Evolutionary conservation across 2,888 invertebrate genomes (phyloP).

Genomic region (Netelia melanura): DNA sequence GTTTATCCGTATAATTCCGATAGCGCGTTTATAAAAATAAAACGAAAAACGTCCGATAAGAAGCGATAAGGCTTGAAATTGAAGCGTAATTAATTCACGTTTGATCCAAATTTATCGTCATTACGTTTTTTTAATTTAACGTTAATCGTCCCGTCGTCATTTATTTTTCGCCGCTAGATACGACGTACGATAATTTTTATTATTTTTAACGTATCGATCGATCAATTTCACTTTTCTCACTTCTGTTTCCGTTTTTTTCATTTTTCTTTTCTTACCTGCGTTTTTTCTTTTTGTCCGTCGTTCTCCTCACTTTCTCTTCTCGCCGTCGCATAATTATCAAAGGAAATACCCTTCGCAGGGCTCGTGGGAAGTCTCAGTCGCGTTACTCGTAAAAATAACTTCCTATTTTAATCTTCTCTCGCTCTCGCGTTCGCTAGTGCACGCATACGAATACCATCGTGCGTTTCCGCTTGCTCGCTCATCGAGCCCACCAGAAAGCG

Average conservation of each 20-base stretch:
- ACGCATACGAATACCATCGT: conserved; percentile 27
- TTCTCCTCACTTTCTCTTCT: not conserved
- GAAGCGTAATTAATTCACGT: not conserved
- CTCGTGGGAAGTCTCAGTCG: conserved; percentile 35
- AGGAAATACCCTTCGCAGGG: conserved; percentile 41
- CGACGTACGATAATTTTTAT: no score
- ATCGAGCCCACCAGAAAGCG: conserved; percentile 73
- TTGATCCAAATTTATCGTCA: conserved; percentile 7
- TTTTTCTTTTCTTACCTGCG: not conserved
- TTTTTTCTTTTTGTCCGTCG: not conserved
- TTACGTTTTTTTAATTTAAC: not conserved
- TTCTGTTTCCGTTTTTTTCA: conserved; percentile 1
- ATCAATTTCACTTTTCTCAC: not conserved
- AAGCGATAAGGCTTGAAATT: conserved; percentile 15
- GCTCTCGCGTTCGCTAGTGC: conserved; percentile 12
- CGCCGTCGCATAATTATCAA: conserved; percentile 35
- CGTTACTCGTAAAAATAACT: conserved; percentile 68
- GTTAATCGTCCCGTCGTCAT: not conserved
- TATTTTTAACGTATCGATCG: not conserved
- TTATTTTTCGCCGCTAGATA: no score
- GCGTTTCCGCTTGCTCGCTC: conserved; percentile 76
- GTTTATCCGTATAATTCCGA: not conserved
- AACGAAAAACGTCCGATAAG: conserved; percentile 9
- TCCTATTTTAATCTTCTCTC: conserved; percentile 66
- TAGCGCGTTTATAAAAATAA: conserved; percentile 5